phyloP scores from a whole-genome alignment of 2,113 vertebrate species.

The Brachyistius frenatus region DNA sequence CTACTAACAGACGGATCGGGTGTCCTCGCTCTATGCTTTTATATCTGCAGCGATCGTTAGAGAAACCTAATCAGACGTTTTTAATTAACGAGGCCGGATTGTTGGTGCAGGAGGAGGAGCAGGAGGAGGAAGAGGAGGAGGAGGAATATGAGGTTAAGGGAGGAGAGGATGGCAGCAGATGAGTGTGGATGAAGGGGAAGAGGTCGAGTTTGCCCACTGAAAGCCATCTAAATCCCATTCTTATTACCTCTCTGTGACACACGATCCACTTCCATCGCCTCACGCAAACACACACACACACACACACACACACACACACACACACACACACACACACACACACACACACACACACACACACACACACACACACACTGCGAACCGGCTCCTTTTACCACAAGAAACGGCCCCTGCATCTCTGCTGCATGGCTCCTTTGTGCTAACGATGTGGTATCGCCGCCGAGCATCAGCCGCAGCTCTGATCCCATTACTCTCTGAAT shows the following conservation, averaged over 20 bases:
- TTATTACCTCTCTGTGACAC: constrained; percentile 77
- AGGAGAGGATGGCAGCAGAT: constrained; percentile 5
- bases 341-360: constrained; percentile 18
- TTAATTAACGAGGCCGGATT: constrained; percentile 68
- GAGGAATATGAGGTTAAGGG: constrained; percentile 6
- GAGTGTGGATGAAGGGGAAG: constrained; percentile 33
- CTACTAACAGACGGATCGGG: not conserved
- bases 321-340: constrained; percentile 13
- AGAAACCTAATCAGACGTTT: constrained; percentile 63
- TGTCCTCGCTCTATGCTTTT: constrained; percentile 31
- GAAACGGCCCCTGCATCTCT: not conserved
- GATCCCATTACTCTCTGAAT: not conserved
- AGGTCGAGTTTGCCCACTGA: constrained; percentile 41
- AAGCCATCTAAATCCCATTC: constrained; percentile 78
- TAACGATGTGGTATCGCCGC: not conserved
- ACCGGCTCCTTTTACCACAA: constrained; percentile 34
- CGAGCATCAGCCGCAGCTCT: not conserved
- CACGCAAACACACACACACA: constrained; percentile 7
- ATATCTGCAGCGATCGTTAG: constrained; percentile 41
- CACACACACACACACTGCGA: constrained; percentile 1
- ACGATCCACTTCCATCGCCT: constrained; percentile 48
- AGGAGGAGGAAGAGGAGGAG: constrained; percentile 7
- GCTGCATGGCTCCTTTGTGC: constrained; percentile 3
- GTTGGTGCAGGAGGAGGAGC: constrained; percentile 15
- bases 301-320: constrained; percentile 18